These are phyloP conservation scores for Montipora capricornis DNA, from an alignment of 64 coral and sea anemone genomes.

Conservation along the genomic window DNA sequence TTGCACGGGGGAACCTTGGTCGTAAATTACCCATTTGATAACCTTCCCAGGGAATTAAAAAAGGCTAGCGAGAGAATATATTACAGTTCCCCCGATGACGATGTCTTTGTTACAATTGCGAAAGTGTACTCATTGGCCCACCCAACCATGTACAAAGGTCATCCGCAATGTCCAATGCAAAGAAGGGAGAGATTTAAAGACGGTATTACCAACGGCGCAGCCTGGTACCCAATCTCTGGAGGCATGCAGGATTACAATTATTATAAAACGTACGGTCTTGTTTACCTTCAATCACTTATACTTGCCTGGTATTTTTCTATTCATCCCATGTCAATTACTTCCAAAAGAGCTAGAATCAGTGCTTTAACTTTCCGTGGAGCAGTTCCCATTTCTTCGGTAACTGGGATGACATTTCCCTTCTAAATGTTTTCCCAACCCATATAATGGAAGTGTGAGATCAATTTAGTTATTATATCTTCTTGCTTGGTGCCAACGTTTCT, in stretches of 20 bases:
- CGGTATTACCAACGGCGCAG: constrained; percentile 95
- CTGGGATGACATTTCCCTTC: too few species aligned
- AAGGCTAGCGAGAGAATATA: constrained; percentile 52
- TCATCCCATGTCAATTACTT: too few species aligned
- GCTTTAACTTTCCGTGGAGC: neutral
- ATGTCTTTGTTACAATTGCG: constrained; percentile 83
- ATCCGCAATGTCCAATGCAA: constrained; percentile 63
- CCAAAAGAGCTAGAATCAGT: neutral
- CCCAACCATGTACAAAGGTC: constrained; percentile 85
- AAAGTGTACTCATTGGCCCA: constrained; percentile 82
- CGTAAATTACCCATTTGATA: constrained; percentile 96
- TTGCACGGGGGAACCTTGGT: constrained; percentile 95
- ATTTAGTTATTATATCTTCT: too few species aligned
- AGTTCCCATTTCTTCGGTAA: neutral
- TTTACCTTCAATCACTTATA: neutral
- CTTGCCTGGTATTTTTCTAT: neutral
- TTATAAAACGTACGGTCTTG: constrained; percentile 78
- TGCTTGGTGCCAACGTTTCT: too few species aligned
- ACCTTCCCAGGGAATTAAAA: constrained; percentile 72
- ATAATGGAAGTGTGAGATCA: too few species aligned
- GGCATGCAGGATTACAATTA: constrained; percentile 99
- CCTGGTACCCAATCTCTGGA: constrained; percentile 93
- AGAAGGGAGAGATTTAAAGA: constrained; percentile 76
- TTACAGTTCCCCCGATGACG: constrained; percentile 95
- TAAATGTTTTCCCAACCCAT: too few species aligned